Evolutionary conservation across 2,888 invertebrate genomes (phyloP).

Genomic region (Sycophila texana): DNA sequence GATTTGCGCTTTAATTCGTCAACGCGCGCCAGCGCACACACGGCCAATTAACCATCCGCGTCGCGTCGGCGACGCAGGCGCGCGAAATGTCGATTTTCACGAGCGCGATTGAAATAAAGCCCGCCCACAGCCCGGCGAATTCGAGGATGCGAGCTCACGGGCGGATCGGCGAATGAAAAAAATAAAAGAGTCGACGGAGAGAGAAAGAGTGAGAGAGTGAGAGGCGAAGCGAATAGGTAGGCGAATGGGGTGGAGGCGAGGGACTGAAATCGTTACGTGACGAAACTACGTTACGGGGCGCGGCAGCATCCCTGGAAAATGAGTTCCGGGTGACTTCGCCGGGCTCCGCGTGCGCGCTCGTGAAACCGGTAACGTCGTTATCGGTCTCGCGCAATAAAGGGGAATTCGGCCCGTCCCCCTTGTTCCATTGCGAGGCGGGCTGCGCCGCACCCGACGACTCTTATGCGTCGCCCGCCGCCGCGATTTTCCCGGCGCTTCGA

Average conservation of each 20-base stretch:
- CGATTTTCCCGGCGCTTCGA: conserved; percentile 8
- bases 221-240: background rate
- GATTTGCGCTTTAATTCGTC: no score
- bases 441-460: conserved; percentile 2
- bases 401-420: conserved; percentile 29
- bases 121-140: background rate
- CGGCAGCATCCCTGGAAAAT: conserved; percentile 44
- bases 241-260: background rate
- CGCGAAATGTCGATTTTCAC: no score
- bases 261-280: conserved; percentile 68
- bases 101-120: no score
- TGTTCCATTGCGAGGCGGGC: background rate
- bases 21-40: no score
- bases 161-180: background rate
- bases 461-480: background rate
- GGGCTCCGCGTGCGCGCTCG: background rate
- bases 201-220: background rate
- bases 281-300: conserved; percentile 66
- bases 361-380: conserved; percentile 46
- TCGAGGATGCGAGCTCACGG: background rate
- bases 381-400: conserved; percentile 33
- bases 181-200: background rate
- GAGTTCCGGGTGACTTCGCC: conserved; percentile 38
- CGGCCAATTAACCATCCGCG: no score
- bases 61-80: background rate